These are phyloP conservation scores for Hylaea fasciaria DNA, from an alignment of 2,888 invertebrate species.

Conservation along the genomic window DNA sequence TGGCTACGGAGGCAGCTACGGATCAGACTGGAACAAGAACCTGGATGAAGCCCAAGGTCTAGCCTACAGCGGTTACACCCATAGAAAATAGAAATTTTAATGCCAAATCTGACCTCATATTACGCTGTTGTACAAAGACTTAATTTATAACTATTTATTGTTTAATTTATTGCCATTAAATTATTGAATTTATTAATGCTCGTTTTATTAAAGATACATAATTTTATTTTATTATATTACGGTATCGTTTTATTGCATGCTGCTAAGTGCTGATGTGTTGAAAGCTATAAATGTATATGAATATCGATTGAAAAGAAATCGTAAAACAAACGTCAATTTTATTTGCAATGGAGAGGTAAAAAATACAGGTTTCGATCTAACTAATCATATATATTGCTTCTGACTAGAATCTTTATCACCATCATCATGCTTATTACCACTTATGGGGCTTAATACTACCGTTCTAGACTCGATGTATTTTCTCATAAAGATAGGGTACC, in stretches of 20 bases:
- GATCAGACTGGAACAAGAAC: conserved; percentile 83
- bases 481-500: no score
- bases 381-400: no score
- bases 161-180: conserved; percentile 77
- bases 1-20: conserved; percentile 64
- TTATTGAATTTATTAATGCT: conserved; percentile 63
- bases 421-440: no score
- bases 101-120: conserved; percentile 31
- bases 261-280: no score
- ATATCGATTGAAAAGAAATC: no score
- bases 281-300: no score
- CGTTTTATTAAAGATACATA: conserved; percentile 41
- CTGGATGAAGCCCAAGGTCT: conserved; percentile 88
- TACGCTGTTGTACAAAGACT: conserved; percentile 76
- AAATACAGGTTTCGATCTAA: no score
- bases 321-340: no score
- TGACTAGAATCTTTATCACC: no score
- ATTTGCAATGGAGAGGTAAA: no score
- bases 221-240: not conserved
- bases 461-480: no score
- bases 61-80: conserved; percentile 87
- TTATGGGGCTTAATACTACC: no score
- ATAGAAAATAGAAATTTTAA: conserved; percentile 45
- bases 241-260: not conserved
- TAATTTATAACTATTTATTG: conserved; percentile 65